phyloP scores from a whole-genome alignment of 2,113 vertebrate genomes.

The Anguilla japonica region DNA sequence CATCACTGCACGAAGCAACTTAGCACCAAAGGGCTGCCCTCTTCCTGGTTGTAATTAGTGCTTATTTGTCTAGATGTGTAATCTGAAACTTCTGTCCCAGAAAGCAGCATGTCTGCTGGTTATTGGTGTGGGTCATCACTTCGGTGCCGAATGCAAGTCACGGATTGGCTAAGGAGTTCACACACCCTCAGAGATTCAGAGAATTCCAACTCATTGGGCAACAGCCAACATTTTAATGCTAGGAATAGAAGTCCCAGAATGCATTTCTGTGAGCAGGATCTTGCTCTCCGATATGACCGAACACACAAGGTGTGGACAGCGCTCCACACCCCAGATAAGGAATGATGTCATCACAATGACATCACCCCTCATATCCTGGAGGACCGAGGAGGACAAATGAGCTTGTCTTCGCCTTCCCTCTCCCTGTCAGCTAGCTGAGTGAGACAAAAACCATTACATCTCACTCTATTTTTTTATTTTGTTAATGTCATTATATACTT shows the following conservation, averaged over 20 bases:
- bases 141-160: no score
- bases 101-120: no score
- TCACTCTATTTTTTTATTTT: no score
- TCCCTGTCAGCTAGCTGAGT: neutral
- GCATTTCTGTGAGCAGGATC: neutral
- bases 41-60: slow-evolving; percentile 19
- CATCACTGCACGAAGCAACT: neutral
- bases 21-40: neutral
- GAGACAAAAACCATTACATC: no score
- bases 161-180: no score
- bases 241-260: neutral
- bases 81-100: no score
- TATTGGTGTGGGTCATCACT: no score
- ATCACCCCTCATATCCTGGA: slow-evolving; percentile 58
- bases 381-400: neutral
- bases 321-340: neutral
- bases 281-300: neutral
- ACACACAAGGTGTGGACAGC: neutral
- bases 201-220: no score
- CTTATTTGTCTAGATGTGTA: slow-evolving; percentile 28
- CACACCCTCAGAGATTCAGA: no score
- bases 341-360: neutral
- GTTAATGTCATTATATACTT: no score
- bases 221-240: no score
- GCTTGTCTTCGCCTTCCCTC: neutral